Percentiles rank a stretch among this genome's conserved stretches.
Conservation (phyloP, 1,140 invertebrate genomes). For the Diorhabda elongata region DNA sequence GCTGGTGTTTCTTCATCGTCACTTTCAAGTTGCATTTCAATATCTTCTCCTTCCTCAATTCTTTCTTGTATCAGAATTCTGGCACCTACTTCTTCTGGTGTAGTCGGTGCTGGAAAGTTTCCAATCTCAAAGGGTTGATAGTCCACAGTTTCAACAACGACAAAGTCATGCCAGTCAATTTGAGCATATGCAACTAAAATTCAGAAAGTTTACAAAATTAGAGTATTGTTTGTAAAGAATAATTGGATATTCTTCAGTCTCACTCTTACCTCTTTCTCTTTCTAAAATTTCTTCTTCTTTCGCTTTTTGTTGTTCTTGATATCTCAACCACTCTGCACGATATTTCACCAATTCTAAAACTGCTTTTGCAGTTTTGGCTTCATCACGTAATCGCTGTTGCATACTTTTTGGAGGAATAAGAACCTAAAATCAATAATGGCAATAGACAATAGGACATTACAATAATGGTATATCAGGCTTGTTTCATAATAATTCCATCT, state of each 20-base stretch:
- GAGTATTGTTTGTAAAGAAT: too few species aligned
- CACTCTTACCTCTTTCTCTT: constrained; percentile 70
- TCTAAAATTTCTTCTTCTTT: constrained; percentile 94
- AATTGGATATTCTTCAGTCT: too few species aligned
- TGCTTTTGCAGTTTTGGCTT: constrained; percentile 67
- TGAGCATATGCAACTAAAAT: constrained; percentile 86
- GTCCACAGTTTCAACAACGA: constrained; percentile 99
- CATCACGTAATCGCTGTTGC: constrained; percentile 72
- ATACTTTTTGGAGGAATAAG: constrained; percentile 92
- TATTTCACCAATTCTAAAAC: constrained; percentile 91
- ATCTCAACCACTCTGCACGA: constrained; percentile 92
- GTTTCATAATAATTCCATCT: too few species aligned
- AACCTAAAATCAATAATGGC: constrained; percentile 52
- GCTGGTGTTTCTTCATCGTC: constrained; percentile 54
- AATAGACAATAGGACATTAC: constrained; percentile 11
- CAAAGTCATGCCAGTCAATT: constrained; percentile 99
- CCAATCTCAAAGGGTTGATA: constrained; percentile 96
- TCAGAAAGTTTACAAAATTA: not conserved
- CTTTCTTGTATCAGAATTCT: constrained; percentile 81
- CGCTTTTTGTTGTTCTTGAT: constrained; percentile 86
- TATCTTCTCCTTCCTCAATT: constrained; percentile 56
- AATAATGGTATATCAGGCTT: too few species aligned
- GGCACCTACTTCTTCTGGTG: constrained; percentile 93
- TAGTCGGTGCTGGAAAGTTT: constrained; percentile 94
- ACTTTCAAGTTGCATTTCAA: constrained; percentile 74